Evolutionary conservation across 2,888 invertebrate genomes (phyloP), one percentile per base, ranked within the genome.

Genomic region (Rhaphigaster nebulosa): DNA sequence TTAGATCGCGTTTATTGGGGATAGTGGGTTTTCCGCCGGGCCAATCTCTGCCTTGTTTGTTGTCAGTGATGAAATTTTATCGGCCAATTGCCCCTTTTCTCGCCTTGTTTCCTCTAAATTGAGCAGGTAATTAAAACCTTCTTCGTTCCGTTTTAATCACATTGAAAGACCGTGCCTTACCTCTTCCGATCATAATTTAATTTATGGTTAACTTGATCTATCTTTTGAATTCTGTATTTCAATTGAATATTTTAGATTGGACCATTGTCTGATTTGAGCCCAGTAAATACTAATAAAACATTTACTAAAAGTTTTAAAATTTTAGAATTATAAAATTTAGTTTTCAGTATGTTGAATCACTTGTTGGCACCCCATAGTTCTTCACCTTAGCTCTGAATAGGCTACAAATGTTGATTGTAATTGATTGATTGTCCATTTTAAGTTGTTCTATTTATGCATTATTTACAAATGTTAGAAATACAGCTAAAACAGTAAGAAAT

Each of bases 21-120:
- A 84, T 84, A 84, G 84, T 50, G 84, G 84, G 13, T 45, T 84
- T 50, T n/a, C 84, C n/a, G 12, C 84, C 13, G 84, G n/a, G 13
- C 84, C 84, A 84, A 45, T 84, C 45, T 84, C 84, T 84, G 26
- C 45, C 84, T 50, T 84, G 84, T 84, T 50, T 76, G 70, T 76
- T 76, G 38, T 38, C 70, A 76, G 70, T 76, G 70, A 76, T 76
- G 70, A 76, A 76, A 76, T 76, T 76, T 76, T 76, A 76, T 76
- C 70, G 70, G 34, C 20, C 70, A 38, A 76, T 76, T 38, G 20
- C 70, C 70, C 70, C 70, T 38, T 76, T 76, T 76, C 70, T 76
- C 70, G 70, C 70, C 70, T 8, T 38, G 70, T 76, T 76, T 76
- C 70, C 70, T 38, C 70, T 76, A 38, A 76, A 76, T 76, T 76